Conservation (phyloP, 64 coral and sea anemone species). For the Montipora efflorescens region DNA sequence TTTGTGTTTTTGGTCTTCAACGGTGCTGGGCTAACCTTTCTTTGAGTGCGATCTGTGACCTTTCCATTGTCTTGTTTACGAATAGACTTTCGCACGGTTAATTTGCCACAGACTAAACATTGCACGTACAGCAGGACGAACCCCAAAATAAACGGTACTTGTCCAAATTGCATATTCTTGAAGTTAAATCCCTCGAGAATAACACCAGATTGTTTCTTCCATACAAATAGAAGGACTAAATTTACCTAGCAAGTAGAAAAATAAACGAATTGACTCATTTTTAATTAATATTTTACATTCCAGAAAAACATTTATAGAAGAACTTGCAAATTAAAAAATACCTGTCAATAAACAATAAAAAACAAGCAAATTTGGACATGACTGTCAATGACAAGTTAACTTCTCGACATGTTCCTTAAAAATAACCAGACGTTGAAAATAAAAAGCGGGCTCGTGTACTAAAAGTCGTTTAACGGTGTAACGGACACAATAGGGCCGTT, state of each 20-base stretch:
- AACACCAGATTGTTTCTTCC: background rate
- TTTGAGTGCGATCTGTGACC: background rate
- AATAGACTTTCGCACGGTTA: background rate
- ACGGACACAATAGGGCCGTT: too few relatives aligned
- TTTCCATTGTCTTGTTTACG: conserved; percentile 18
- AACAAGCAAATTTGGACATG: background rate
- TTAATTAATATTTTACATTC: conserved; percentile 9
- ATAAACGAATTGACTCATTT: conserved; percentile 6
- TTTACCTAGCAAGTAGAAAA: background rate
- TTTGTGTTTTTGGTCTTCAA: background rate
- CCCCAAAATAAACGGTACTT: background rate
- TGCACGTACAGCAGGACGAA: background rate
- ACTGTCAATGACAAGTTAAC: background rate
- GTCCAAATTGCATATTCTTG: background rate
- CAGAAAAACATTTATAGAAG: background rate
- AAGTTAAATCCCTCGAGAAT: background rate
- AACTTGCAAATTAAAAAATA: background rate
- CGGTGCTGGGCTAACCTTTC: background rate
- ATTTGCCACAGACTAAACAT: background rate
- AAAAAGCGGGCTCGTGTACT: too few relatives aligned
- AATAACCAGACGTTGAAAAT: too few relatives aligned
- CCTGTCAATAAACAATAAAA: conserved; percentile 44
- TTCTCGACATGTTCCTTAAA: background rate
- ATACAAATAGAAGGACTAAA: background rate
- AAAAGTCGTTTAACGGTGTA: too few relatives aligned